Percentiles rank a stretch among this genome's conserved stretches.
phyloP scores from a whole-genome alignment of 2,797 vertebrate genomes.

The Gouania willdenowi region DNA sequence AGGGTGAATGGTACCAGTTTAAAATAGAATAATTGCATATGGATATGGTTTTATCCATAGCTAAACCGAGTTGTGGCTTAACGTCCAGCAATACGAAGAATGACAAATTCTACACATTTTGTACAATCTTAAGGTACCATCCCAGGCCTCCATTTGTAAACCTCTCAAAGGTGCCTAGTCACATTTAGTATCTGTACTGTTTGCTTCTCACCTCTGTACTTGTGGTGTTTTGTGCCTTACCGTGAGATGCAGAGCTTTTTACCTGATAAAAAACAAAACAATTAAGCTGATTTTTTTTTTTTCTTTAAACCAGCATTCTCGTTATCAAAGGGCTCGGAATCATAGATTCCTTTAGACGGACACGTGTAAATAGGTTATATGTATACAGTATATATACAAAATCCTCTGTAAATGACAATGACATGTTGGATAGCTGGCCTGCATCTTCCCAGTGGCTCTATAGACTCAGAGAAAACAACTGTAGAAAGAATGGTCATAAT shows the following conservation, averaged over 20 bases:
- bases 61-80: too few relatives aligned
- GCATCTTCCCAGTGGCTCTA: constrained; percentile 41
- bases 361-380: constrained; percentile 74
- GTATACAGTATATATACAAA: constrained; percentile 63
- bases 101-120: too few relatives aligned
- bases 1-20: constrained; percentile 12
- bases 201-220: constrained; percentile 41
- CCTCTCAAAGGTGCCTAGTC: constrained; percentile 72
- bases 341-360: constrained; percentile 59
- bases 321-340: constrained; percentile 42
- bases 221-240: constrained; percentile 34
- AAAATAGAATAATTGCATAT: too few relatives aligned
- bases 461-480: constrained; percentile 42
- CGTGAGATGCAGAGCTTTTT: constrained; percentile 19
- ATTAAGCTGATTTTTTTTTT: constrained; percentile 37
- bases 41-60: too few relatives aligned
- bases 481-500: constrained; percentile 8
- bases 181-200: constrained; percentile 32
- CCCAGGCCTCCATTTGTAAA: too few relatives aligned
- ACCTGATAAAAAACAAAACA: constrained; percentile 38
- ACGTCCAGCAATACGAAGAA: too few relatives aligned
- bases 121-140: too few relatives aligned
- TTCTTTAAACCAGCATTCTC: constrained; percentile 62
- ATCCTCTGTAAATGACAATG: constrained; percentile 65
- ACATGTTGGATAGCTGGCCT: constrained; percentile 39